Evolutionary conservation across 2,888 invertebrate species (phyloP), one percentile per base, ranked within the genome.

Genomic region (Agrotis exclamationis): DNA sequence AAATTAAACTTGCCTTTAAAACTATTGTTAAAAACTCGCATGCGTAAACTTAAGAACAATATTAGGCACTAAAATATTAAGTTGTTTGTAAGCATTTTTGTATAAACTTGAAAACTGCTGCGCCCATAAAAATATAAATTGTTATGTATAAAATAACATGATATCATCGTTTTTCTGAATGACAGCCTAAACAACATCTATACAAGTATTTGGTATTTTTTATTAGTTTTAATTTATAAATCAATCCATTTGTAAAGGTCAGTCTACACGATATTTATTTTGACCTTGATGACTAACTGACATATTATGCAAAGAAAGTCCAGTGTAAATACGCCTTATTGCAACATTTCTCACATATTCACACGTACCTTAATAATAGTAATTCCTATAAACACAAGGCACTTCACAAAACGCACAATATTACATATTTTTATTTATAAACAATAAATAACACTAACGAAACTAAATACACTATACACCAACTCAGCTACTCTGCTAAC

Each of bases 261-360:
- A 81, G 62, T 70, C 80, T 79, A 65, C 65, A 79, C 79, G 68
- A 86, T 71, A 83, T 76, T 69, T 58, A 63, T 79, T 64, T 58
- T 90, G 91, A 90, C 94, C 94, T 95, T 94, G 92, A 90, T 94
- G 91, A 93, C 91, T 93, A 93, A 93, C 87, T 82, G 83, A 85
- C 81, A 82, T 85, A 86, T 87, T 88, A 88, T 86, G 88, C 90
- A 88, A 93, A 93, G 92, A 95, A 94, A 95, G 93, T 92, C 88
- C 86, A 74, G 73, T 88, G 86, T 91, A 88, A 87, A 91, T 86
- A 90, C 82, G 79, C 80, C 85, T 89, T 88, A 83, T 87, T 76
- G 70, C 69, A 87, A 88, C 86, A 86, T 85, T 89, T 89, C 75
- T 80, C 78, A 83, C 69, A 74, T 68, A 69, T 60, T 28, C 63